These are phyloP conservation scores for Pterophyllum scalare DNA, from an alignment of 2,113 vertebrate species.

Conservation along the genomic window DNA sequence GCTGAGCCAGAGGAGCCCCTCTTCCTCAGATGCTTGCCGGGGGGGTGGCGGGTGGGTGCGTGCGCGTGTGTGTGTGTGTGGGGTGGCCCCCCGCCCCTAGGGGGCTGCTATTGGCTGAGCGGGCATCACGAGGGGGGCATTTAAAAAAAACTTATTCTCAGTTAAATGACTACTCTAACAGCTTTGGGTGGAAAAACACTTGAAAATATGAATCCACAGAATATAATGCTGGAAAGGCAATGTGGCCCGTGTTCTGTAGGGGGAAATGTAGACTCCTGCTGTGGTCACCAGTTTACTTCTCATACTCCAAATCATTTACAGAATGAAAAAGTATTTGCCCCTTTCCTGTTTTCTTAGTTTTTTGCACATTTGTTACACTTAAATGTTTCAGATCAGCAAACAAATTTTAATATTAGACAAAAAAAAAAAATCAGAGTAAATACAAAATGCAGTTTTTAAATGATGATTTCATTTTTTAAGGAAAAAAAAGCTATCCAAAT, in stretches of 20 bases:
- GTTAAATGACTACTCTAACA: constrained; percentile 39
- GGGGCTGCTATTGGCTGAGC: constrained; percentile 73
- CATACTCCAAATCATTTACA: background rate
- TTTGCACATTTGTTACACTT: background rate
- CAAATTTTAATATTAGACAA: background rate
- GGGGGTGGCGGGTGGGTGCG: no score
- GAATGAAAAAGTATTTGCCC: background rate
- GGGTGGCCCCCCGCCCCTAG: constrained; percentile 52
- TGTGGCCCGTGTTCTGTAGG: background rate
- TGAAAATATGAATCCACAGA: background rate
- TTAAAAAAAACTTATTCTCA: constrained; percentile 49
- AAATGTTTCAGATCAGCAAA: background rate
- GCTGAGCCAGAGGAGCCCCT: constrained; percentile 62
- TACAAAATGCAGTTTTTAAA: background rate
- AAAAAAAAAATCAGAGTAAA: background rate
- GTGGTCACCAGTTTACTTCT: background rate
- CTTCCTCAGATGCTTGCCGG: constrained; percentile 43
- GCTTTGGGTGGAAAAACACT: constrained; percentile 14
- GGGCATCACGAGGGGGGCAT: constrained; percentile 43
- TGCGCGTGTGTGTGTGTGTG: no score
- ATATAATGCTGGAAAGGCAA: background rate
- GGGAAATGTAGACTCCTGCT: background rate
- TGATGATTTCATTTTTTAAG: background rate
- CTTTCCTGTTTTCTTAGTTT: background rate
- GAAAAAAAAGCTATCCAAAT: background rate